phyloP scores from a whole-genome alignment of 2,797 vertebrate species.

The Knipowitschia caucasica region DNA sequence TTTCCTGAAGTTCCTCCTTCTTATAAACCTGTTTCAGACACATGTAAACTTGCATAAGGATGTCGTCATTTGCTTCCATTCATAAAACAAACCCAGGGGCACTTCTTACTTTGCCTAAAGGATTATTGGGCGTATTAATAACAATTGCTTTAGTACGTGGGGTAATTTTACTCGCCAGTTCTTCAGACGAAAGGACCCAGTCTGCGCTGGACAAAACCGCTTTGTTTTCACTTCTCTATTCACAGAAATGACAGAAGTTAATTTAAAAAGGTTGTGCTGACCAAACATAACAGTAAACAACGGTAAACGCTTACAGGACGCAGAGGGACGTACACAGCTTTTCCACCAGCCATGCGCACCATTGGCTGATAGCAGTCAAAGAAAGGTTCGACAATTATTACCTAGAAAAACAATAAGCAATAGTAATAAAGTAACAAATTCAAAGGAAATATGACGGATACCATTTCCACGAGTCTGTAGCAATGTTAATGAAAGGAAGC shows the following conservation, averaged over 20 bases:
- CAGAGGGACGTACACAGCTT: slow-evolving; percentile 81
- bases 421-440: too few species aligned
- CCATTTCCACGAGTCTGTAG: too few species aligned
- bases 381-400: slow-evolving; percentile 92
- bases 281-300: neutral
- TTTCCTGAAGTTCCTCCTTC: slow-evolving; percentile 80
- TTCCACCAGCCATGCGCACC: slow-evolving; percentile 89
- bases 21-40: slow-evolving; percentile 81
- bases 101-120: slow-evolving; percentile 91
- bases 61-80: neutral
- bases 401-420: slow-evolving; percentile 67
- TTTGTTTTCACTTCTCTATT: slow-evolving; percentile 65
- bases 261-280: neutral
- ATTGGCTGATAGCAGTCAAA: slow-evolving; percentile 95
- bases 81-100: neutral
- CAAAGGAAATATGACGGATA: too few species aligned
- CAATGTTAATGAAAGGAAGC: too few species aligned
- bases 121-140: slow-evolving; percentile 95
- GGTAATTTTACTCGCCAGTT: slow-evolving; percentile 87
- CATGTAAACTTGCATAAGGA: neutral
- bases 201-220: slow-evolving; percentile 75
- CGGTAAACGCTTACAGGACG: slow-evolving; percentile 62
- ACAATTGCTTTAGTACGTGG: slow-evolving; percentile 86
- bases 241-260: neutral
- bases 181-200: slow-evolving; percentile 84